Evolutionary conservation across 2,113 vertebrate species (phyloP).

Genomic region (Ammodytes dubius): DNA sequence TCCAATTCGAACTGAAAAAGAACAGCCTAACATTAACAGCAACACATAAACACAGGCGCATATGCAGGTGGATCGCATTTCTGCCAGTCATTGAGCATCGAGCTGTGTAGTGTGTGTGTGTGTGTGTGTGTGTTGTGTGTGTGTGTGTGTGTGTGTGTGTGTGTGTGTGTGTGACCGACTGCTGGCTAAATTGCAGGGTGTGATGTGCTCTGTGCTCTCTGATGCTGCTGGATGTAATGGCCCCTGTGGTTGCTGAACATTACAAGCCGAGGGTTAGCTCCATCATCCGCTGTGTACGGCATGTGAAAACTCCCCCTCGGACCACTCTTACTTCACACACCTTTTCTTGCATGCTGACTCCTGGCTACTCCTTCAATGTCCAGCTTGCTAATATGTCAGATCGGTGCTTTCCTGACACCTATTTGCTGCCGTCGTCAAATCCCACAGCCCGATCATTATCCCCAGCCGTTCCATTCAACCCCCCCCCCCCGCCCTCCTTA

Average conservation of each 20-base stretch:
- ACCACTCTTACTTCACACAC: constrained; percentile 42
- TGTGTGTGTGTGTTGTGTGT: not conserved
- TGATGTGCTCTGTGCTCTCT: constrained; percentile 81
- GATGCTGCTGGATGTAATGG: constrained; percentile 79
- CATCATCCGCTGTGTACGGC: constrained; percentile 64
- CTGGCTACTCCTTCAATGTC: constrained; percentile 51
- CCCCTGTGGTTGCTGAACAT: constrained; percentile 83
- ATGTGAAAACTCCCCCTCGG: constrained; percentile 46
- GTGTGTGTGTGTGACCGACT: constrained; percentile 64
- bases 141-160: constrained; percentile 45
- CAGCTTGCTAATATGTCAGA: constrained; percentile 60
- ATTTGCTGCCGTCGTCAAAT: constrained; percentile 70
- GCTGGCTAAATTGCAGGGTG: constrained; percentile 86
- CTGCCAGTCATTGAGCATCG: constrained; percentile 59
- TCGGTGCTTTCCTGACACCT: constrained; percentile 66
- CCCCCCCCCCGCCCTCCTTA: constrained; percentile 38
- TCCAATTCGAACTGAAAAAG: constrained; percentile 49
- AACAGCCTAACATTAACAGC: constrained; percentile 34
- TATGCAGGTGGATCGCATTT: constrained; percentile 62
- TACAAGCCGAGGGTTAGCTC: constrained; percentile 77
- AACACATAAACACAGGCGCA: constrained; percentile 37
- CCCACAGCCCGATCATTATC: constrained; percentile 73
- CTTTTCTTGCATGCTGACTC: constrained; percentile 30
- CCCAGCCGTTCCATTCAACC: constrained; percentile 38
- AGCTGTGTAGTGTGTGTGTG: not conserved